These are phyloP conservation scores for Hyposoter didymator DNA, from an alignment of 2,888 invertebrate species.

Conservation along the genomic window DNA sequence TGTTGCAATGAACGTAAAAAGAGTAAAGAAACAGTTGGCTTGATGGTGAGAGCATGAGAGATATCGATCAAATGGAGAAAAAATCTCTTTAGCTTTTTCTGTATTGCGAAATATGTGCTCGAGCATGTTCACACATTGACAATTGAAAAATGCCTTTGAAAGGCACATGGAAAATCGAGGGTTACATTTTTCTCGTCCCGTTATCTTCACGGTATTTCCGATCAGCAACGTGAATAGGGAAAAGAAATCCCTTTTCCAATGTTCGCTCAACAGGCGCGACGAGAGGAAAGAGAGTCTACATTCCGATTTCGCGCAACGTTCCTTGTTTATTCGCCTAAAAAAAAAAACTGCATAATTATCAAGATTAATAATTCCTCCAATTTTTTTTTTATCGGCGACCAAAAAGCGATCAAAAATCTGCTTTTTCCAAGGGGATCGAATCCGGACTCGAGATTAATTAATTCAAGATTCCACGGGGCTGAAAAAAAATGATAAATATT, in stretches of 20 bases:
- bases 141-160: conserved; percentile 16
- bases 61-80: conserved; percentile 32
- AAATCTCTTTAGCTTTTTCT: conserved; percentile 54
- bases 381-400: neutral
- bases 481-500: neutral
- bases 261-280: conserved; percentile 18
- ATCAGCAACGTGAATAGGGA: conserved; percentile 30
- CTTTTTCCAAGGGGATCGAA: neutral
- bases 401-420: neutral
- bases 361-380: neutral
- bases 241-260: conserved; percentile 33
- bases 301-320: neutral
- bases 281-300: neutral
- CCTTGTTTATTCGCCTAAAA: neutral
- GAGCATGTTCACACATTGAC: neutral
- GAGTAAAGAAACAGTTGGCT: conserved; percentile 40
- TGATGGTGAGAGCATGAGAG: conserved; percentile 32
- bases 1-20: conserved; percentile 29
- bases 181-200: conserved; percentile 41
- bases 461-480: neutral
- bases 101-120: neutral
- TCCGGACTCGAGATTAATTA: neutral
- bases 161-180: conserved; percentile 6
- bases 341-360: neutral
- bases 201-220: conserved; percentile 45